Evolutionary conservation across 2,888 invertebrate species (phyloP), one percentile per base, ranked within the genome.

Genomic region (Limnephilus auricula): DNA sequence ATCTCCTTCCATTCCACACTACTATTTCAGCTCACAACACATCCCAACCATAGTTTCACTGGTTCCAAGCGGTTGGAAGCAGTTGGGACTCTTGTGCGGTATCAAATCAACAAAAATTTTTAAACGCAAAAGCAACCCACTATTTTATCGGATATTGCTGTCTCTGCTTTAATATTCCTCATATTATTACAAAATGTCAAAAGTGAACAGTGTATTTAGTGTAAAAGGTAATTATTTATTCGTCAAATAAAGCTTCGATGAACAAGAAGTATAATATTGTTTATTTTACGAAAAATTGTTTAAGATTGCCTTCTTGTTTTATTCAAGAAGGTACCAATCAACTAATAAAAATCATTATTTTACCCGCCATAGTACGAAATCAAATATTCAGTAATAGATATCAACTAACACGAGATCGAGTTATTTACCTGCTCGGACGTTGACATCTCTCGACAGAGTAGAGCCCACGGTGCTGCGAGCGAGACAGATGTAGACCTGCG

Each of bases 351-450:
- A 65, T 65, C 1, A 65, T 25, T 65, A 25, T 65, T 9, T 13
- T 65, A n/a, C 25, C n/a, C 65, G 65, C 25, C n/a, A 25, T 9
- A 65, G n/a, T 65, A 65, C 25, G 34, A 31, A 78, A 88, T 88
- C 32, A 79, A n/a, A n/a, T n/a, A 88, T 85, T 40, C 40, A 13
- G 40, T 85, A 32, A 78, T n/a, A 45, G 79, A 34, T 37, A 79
- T 88, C 25, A 88, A 37, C n/a, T 34, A 78, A 88, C 88, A 79
- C 6, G n/a, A 88, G 40, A 84, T 84, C 40, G 79, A 65, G n/a
- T n/a, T 80, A 79, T 97, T 97, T 96, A 99, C 99, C 99, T 95
- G 99, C 99, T 96, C 99, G 96, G 90, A 99, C 99, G 95, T 99
- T 98, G 94, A 99, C 98, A 95, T 98, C 98, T 90, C 99, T 96